These are phyloP conservation scores for Acanthornis magna DNA, from an alignment of 2,797 vertebrate species.

Conservation along the genomic window DNA sequence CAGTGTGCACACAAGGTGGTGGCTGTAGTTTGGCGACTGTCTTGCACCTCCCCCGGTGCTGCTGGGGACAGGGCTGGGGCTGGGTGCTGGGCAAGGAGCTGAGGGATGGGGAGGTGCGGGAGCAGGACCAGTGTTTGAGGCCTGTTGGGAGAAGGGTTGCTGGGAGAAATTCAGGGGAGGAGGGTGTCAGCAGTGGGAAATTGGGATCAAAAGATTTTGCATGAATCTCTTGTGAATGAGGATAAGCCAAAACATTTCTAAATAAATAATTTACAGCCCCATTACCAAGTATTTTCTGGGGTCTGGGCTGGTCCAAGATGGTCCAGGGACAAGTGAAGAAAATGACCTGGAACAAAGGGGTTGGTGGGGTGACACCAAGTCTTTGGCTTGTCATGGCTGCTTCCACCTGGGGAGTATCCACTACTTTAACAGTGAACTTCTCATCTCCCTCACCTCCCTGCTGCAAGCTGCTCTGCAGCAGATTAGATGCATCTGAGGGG, in stretches of 20 bases:
- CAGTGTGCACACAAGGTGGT: fast-evolving
- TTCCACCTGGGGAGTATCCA: not conserved
- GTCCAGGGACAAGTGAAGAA: not conserved
- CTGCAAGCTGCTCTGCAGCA: not conserved
- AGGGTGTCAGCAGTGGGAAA: not conserved
- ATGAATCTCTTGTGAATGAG: not conserved
- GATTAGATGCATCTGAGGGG: not conserved
- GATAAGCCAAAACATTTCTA: not conserved
- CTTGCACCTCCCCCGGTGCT: not conserved
- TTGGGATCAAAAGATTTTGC: not conserved
- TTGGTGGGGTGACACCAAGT: not conserved
- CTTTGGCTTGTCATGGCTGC: not conserved
- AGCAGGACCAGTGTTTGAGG: fast-evolving
- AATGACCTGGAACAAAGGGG: not conserved
- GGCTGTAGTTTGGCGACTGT: not conserved
- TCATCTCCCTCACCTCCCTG: not conserved
- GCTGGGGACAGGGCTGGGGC: not conserved
- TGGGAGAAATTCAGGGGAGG: not conserved
- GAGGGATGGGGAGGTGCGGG: not conserved
- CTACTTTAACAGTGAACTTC: not conserved
- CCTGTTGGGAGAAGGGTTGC: not conserved
- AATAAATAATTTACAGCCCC: not conserved
- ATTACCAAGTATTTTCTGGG: not conserved
- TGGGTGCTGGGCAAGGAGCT: not conserved
- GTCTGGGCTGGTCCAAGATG: not conserved